Percentiles rank a stretch among this genome's conserved stretches.
These are phyloP conservation scores for Gari tellinella DNA, from an alignment of 2,888 invertebrate genomes.

Conservation along the genomic window DNA sequence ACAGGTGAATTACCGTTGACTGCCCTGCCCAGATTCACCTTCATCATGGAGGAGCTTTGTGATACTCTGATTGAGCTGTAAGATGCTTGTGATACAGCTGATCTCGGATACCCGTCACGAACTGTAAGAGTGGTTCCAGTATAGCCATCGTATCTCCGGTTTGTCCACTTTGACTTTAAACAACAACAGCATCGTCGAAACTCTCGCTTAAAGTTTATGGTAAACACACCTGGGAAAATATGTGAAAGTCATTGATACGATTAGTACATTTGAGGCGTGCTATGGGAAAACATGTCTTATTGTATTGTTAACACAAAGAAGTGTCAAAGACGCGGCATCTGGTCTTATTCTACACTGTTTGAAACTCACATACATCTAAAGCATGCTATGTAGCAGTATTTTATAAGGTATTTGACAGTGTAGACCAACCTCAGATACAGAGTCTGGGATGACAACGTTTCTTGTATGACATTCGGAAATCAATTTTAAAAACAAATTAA, in stretches of 20 bases:
- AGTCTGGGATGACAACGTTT: too few relatives aligned
- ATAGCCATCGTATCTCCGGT: conserved; percentile 28
- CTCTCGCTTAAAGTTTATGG: conserved; percentile 79
- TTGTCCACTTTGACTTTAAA: conserved; percentile 56
- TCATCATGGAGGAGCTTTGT: conserved; percentile 16
- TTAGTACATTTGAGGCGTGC: neutral
- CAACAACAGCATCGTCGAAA: conserved; percentile 78
- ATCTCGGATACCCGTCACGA: conserved; percentile 27
- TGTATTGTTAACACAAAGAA: too few relatives aligned
- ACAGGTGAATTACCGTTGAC: conserved; percentile 5
- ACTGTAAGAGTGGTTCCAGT: conserved; percentile 26
- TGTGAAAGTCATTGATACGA: neutral
- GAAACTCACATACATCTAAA: too few relatives aligned
- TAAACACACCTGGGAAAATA: conserved; percentile 77
- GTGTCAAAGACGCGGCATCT: too few relatives aligned
- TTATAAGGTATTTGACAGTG: too few relatives aligned
- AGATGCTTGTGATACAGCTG: conserved; percentile 40
- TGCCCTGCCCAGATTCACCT: conserved; percentile 27
- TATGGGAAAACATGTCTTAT: too few relatives aligned
- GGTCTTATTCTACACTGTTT: too few relatives aligned
- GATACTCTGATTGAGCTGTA: conserved; percentile 43
- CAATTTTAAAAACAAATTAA: too few relatives aligned
- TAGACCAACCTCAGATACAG: too few relatives aligned
- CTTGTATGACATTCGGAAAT: too few relatives aligned
- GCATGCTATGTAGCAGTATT: too few relatives aligned